Conservation (phyloP, 1,140 invertebrate genomes). For the Orius insidiosus region DNA sequence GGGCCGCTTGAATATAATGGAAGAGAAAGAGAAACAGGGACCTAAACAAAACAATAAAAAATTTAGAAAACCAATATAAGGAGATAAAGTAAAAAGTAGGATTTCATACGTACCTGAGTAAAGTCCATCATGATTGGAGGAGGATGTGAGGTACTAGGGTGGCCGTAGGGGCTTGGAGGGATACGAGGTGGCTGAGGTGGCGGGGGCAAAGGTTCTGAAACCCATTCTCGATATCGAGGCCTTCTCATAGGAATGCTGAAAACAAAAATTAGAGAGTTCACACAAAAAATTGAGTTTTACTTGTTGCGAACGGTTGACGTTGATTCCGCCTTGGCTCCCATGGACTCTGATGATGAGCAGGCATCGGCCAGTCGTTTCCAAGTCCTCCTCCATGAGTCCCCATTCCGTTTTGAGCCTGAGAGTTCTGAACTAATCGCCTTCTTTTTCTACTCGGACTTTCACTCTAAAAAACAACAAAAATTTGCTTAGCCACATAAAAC, state of each 20-base stretch:
- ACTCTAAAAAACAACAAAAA: too few relatives aligned
- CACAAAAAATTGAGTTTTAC: constrained; percentile 5
- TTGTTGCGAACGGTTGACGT: constrained; percentile 9
- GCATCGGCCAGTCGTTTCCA: constrained; percentile 16
- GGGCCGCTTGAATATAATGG: constrained; percentile 26
- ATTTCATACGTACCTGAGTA: constrained; percentile 28
- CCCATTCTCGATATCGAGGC: constrained; percentile 28
- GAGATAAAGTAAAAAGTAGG: too few relatives aligned
- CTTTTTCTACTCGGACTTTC: constrained; percentile 61
- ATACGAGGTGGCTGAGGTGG: constrained; percentile 24
- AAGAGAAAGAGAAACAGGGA: constrained; percentile 39
- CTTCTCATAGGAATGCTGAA: constrained; percentile 29
- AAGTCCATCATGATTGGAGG: constrained; percentile 35
- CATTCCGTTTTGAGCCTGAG: constrained; percentile 26
- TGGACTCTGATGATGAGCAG: constrained; percentile 19
- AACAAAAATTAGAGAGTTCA: constrained; percentile 8
- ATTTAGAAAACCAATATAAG: too few relatives aligned
- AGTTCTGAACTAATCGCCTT: constrained; percentile 35
- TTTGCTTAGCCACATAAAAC: too few relatives aligned
- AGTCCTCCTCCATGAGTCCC: too few relatives aligned
- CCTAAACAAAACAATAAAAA: constrained; percentile 18
- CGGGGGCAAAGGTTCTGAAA: constrained; percentile 21
- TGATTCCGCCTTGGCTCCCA: constrained; percentile 17
- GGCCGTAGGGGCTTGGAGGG: constrained; percentile 26
- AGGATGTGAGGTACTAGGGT: constrained; percentile 25